Evolutionary conservation across 2,797 vertebrate genomes (phyloP).

Genomic region (Uromys caudimaculatus): DNA sequence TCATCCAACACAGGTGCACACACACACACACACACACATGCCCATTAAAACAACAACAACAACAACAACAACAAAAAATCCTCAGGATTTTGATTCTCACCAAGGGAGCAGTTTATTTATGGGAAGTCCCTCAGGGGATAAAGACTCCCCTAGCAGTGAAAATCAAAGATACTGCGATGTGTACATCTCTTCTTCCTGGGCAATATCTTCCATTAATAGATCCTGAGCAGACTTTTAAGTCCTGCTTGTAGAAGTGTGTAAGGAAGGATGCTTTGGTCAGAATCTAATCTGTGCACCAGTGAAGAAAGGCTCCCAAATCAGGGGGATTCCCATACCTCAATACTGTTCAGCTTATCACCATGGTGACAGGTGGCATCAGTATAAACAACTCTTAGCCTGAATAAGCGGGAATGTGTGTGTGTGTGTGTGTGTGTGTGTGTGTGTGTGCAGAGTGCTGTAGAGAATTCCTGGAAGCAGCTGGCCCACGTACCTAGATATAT

Average conservation of each 20-base stretch:
- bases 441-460: neutral
- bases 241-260: neutral
- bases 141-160: neutral
- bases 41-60: neutral
- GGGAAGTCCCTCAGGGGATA: neutral
- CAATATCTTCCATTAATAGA: neutral
- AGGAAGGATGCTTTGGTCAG: conserved; percentile 1
- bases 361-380: neutral
- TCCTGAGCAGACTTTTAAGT: neutral
- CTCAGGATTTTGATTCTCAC: neutral
- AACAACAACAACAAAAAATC: neutral
- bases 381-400: neutral
- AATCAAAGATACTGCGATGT: neutral
- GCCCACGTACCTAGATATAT: neutral
- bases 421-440: neutral
- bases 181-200: neutral
- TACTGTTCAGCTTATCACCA: neutral
- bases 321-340: neutral
- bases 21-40: neutral
- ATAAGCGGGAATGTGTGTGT: neutral
- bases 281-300: neutral
- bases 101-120: neutral
- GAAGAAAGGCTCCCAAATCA: neutral
- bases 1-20: neutral
- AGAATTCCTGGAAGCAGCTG: conserved; percentile 43